Conservation (phyloP, 2,113 vertebrate genomes). For the Gymnogyps californianus region DNA sequence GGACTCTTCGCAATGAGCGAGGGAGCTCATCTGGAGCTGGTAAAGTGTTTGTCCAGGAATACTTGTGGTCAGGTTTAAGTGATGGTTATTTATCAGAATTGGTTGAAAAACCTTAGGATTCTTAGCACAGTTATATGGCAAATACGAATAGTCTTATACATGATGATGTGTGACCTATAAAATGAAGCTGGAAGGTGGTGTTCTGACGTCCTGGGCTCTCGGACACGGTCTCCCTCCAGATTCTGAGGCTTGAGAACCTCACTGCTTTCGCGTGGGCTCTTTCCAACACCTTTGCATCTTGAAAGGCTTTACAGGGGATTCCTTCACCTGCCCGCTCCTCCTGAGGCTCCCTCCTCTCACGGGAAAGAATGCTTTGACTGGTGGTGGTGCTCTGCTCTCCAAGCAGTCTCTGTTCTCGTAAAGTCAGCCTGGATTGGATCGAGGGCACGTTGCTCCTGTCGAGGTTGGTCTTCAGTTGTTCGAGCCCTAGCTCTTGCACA, state of each 20-base stretch:
- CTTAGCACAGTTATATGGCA: neutral
- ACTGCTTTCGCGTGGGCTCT: rapidly evolving
- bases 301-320: rapidly evolving
- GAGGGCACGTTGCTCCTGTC: neutral
- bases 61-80: neutral
- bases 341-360: too few species aligned
- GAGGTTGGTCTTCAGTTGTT: neutral
- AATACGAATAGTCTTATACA: rapidly evolving
- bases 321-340: neutral
- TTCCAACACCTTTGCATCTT: neutral
- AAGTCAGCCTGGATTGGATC: too few species aligned
- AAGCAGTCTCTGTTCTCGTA: neutral
- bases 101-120: neutral
- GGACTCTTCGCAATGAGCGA: rapidly evolving
- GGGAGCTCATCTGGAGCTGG: neutral
- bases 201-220: neutral
- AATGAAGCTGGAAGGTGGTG: rapidly evolving
- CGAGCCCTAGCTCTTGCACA: neutral
- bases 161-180: neutral
- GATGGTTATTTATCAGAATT: neutral
- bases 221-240: neutral
- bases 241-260: neutral
- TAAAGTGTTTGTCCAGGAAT: neutral
- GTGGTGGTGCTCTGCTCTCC: rapidly evolving
- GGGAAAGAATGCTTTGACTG: neutral